Percentiles rank a stretch among this genome's conserved stretches.
Conservation (phyloP, 2,888 invertebrate genomes). For the Eupithecia pulchellata region DNA sequence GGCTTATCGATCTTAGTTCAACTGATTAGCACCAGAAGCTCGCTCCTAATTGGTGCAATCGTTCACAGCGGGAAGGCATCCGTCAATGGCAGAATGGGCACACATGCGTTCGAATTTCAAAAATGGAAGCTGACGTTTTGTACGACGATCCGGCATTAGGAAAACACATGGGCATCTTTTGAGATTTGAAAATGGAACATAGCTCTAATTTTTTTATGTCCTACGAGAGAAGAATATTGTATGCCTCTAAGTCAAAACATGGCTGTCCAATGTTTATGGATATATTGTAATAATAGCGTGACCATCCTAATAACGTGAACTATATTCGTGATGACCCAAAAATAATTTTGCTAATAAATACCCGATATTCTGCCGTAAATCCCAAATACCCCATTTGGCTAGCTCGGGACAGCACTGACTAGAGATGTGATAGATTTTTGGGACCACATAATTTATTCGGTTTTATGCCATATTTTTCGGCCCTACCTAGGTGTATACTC, state of each 20-base stretch:
- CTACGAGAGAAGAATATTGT: too few species aligned
- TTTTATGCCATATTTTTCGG: too few species aligned
- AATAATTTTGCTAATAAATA: conserved; percentile 40
- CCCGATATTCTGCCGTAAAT: conserved; percentile 36
- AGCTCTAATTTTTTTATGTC: too few species aligned
- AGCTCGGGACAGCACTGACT: conserved; percentile 22
- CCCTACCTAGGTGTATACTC: too few species aligned
- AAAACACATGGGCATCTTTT: background rate
- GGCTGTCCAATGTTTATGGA: background rate
- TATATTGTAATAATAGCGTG: conserved; percentile 24
- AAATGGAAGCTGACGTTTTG: conserved; percentile 3
- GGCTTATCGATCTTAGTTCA: conserved; percentile 52
- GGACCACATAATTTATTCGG: background rate
- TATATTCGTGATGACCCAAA: conserved; percentile 28
- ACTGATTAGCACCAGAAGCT: conserved; percentile 51
- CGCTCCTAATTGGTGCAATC: conserved; percentile 56
- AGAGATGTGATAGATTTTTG: background rate
- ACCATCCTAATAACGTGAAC: conserved; percentile 30
- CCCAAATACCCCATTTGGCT: conserved; percentile 36
- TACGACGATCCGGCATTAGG: background rate
- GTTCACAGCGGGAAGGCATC: conserved; percentile 46
- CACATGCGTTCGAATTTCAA: conserved; percentile 18
- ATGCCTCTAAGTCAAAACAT: background rate
- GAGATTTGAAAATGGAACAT: conserved; percentile 4
- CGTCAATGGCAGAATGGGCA: conserved; percentile 33